Percentiles rank a stretch among this genome's conserved stretches.
Conservation (phyloP, 2,888 invertebrate species). For the Leptura quadrifasciata region DNA sequence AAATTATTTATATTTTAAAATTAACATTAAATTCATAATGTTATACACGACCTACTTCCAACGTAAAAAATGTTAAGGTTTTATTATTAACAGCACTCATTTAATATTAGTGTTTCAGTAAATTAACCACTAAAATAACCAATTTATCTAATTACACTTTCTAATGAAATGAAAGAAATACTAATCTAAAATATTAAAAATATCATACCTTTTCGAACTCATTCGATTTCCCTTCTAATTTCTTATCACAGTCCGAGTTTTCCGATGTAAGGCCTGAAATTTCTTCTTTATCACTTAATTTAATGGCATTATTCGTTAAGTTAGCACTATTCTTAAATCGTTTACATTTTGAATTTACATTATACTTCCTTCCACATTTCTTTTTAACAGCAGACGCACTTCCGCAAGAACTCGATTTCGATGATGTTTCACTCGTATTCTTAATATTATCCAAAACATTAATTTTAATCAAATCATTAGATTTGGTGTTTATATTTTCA, state of each 20-base stretch:
- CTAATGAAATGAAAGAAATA: no score
- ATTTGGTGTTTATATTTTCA: neutral
- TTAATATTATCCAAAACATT: constrained; percentile 1
- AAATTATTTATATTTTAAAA: no score
- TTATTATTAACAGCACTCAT: no score
- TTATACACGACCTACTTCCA: no score
- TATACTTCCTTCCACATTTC: constrained; percentile 45
- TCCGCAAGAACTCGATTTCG: constrained; percentile 23
- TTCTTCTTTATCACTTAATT: constrained; percentile 49
- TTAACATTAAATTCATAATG: no score
- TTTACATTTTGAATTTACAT: constrained; percentile 33
- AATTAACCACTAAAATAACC: no score
- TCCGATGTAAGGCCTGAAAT: constrained; percentile 43
- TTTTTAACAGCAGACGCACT: constrained; percentile 45
- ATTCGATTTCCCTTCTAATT: constrained; percentile 46
- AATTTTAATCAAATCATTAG: constrained; percentile 3
- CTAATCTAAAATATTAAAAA: neutral
- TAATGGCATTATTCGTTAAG: constrained; percentile 22
- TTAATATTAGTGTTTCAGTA: no score
- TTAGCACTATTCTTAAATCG: constrained; percentile 34
- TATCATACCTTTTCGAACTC: constrained; percentile 54
- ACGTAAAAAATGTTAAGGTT: no score
- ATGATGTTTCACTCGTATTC: constrained; percentile 2
- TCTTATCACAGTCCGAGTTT: constrained; percentile 52
- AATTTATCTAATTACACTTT: no score